Evolutionary conservation across 2,797 vertebrate genomes (phyloP).

Genomic region (Aviceda cuculoides): DNA sequence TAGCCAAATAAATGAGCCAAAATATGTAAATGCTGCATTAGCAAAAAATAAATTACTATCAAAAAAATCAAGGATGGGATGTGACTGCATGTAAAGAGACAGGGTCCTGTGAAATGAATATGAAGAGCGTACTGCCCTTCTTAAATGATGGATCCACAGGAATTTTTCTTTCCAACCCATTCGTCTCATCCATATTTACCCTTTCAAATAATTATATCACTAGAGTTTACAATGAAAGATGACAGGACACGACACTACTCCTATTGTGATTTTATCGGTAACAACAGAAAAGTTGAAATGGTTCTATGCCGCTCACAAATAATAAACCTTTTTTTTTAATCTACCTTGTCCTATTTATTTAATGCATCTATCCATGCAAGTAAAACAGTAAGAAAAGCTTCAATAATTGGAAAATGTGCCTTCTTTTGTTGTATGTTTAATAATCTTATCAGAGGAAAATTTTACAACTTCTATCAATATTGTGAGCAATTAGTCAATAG

Average conservation of each 20-base stretch:
- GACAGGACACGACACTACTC: not conserved
- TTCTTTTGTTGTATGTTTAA: not conserved
- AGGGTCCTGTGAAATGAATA: not conserved
- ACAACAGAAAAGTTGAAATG: not conserved
- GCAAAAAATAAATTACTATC: not conserved
- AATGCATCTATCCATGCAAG: not conserved
- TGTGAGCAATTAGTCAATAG: not conserved
- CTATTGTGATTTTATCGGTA: not conserved
- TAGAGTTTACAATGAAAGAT: not conserved
- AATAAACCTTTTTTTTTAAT: not conserved
- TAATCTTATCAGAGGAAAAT: not conserved
- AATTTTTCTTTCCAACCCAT: not conserved
- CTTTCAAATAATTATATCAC: not conserved
- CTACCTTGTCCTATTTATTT: not conserved
- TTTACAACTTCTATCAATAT: not conserved
- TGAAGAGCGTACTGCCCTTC: not conserved
- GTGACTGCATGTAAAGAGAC: not conserved
- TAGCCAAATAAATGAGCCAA: slow-evolving; percentile 16
- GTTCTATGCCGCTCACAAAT: not conserved
- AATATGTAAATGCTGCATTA: slow-evolving; percentile 42
- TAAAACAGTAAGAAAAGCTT: not conserved
- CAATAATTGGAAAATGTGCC: not conserved
- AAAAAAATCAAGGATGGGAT: not conserved
- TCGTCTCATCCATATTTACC: not conserved
- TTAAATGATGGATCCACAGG: not conserved